Evolutionary conservation across 2,113 vertebrate species (phyloP).

Genomic region (Amphiprion ocellaris): DNA sequence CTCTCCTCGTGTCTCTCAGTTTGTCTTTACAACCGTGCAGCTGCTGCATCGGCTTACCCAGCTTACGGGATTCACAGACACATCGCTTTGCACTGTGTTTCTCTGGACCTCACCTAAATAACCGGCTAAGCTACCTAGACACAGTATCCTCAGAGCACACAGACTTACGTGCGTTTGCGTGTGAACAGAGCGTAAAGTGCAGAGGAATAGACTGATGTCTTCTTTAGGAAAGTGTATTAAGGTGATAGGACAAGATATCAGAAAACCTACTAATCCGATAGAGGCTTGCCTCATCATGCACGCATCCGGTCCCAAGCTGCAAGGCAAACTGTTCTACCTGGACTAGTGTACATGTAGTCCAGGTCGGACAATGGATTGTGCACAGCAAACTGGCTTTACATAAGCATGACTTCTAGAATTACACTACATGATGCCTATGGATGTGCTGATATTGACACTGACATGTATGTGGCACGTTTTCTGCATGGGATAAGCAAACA

Average conservation of each 20-base stretch:
- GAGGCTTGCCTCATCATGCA: slow-evolving; percentile 71
- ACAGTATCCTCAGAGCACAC: slow-evolving; percentile 74
- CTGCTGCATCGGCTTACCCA: slow-evolving; percentile 52
- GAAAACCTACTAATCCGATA: slow-evolving; percentile 73
- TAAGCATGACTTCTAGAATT: slow-evolving; percentile 19
- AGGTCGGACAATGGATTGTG: slow-evolving; percentile 23
- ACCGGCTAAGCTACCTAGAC: slow-evolving; percentile 72
- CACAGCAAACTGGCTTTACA: slow-evolving; percentile 32
- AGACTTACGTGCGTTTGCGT: slow-evolving; percentile 60
- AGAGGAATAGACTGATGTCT: slow-evolving; percentile 55
- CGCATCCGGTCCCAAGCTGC: slow-evolving; percentile 63
- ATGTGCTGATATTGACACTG: slow-evolving; percentile 41
- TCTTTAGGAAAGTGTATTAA: slow-evolving; percentile 71
- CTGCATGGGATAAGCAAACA: slow-evolving; percentile 63
- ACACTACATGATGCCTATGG: slow-evolving; percentile 30
- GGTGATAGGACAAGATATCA: slow-evolving; percentile 66
- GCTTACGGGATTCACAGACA: slow-evolving; percentile 58
- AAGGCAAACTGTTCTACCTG: slow-evolving; percentile 67
- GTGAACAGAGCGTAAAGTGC: slow-evolving; percentile 47
- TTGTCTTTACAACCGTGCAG: slow-evolving; percentile 47
- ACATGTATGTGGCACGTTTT: slow-evolving; percentile 39
- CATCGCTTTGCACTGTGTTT: slow-evolving; percentile 20
- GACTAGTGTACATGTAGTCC: slow-evolving; percentile 16
- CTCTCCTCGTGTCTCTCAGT: slow-evolving; percentile 41
- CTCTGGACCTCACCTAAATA: slow-evolving; percentile 58